Percentiles rank a stretch among this genome's conserved stretches.
phyloP scores from a whole-genome alignment of 2,113 vertebrate genomes.

The Gambusia affinis region DNA sequence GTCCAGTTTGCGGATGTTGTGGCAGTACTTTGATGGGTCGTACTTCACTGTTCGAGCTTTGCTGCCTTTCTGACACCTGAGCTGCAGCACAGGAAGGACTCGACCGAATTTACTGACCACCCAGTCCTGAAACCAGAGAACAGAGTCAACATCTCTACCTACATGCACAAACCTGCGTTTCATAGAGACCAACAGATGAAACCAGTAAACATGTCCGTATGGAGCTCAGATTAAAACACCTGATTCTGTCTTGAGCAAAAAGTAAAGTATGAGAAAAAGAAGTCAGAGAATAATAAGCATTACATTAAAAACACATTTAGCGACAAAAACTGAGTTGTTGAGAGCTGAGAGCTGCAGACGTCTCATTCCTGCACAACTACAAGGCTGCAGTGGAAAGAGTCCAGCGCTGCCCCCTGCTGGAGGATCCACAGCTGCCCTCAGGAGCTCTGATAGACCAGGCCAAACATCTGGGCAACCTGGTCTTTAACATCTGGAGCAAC shows the following conservation, averaged over 20 bases:
- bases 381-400: too few relatives aligned
- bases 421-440: too few relatives aligned
- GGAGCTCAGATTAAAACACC: too few relatives aligned
- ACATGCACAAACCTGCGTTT: not conserved
- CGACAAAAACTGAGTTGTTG: too few relatives aligned
- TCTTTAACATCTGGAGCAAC: not conserved
- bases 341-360: not conserved
- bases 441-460: too few relatives aligned
- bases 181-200: not conserved
- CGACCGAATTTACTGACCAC: constrained; percentile 96
- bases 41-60: constrained; percentile 89
- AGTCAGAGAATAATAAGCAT: too few relatives aligned
- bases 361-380: not conserved
- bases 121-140: constrained; percentile 86
- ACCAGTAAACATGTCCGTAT: not conserved
- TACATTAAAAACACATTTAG: too few relatives aligned
- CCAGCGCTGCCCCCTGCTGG: too few relatives aligned
- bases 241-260: too few relatives aligned
- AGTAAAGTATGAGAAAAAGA: too few relatives aligned
- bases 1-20: constrained; percentile 90
- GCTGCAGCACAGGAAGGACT: constrained; percentile 90
- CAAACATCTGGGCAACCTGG: not conserved
- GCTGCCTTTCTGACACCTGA: constrained; percentile 76
- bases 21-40: constrained; percentile 95
- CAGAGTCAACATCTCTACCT: not conserved